These are phyloP conservation scores for Champsocephalus esox DNA, from an alignment of 2,797 vertebrate species.

Conservation along the genomic window DNA sequence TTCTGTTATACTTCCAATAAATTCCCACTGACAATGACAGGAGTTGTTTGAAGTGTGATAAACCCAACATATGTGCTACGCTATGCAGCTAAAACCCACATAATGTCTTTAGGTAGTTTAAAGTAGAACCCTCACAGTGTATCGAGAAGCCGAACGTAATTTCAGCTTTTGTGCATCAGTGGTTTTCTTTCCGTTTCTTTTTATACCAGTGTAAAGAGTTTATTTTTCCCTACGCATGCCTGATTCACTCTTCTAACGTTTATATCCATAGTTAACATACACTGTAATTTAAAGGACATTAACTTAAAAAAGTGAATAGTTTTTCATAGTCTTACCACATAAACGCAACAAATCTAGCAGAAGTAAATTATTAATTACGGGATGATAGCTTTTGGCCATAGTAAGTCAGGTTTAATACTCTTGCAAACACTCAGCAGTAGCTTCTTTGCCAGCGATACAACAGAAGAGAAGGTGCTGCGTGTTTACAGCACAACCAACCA, in stretches of 20 bases:
- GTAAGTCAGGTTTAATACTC: neutral
- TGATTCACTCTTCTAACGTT: neutral
- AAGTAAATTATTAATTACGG: neutral
- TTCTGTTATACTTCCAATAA: neutral
- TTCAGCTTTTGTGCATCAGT: slow-evolving; percentile 33
- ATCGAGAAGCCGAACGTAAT: slow-evolving; percentile 18
- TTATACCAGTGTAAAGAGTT: neutral
- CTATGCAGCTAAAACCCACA: slow-evolving; percentile 11
- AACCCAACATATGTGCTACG: slow-evolving; percentile 16
- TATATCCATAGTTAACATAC: neutral
- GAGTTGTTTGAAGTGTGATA: slow-evolving; percentile 15
- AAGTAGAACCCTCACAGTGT: slow-evolving; percentile 18
- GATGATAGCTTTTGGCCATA: neutral
- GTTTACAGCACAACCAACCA: neutral
- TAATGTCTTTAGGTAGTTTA: slow-evolving; percentile 22
- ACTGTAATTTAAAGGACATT: neutral
- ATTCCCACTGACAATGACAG: neutral
- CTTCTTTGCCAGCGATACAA: slow-evolving; percentile 9
- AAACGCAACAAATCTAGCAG: neutral
- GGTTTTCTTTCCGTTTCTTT: slow-evolving; percentile 9
- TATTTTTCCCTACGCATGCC: neutral
- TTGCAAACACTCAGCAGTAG: neutral
- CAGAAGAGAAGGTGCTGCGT: neutral
- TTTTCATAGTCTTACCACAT: neutral
- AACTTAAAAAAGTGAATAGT: neutral